A percentile compares a stretch with the other conserved stretches of the same genome.
phyloP scores from a whole-genome alignment of 2,888 invertebrate genomes.

The Synergus laeviventris region DNA sequence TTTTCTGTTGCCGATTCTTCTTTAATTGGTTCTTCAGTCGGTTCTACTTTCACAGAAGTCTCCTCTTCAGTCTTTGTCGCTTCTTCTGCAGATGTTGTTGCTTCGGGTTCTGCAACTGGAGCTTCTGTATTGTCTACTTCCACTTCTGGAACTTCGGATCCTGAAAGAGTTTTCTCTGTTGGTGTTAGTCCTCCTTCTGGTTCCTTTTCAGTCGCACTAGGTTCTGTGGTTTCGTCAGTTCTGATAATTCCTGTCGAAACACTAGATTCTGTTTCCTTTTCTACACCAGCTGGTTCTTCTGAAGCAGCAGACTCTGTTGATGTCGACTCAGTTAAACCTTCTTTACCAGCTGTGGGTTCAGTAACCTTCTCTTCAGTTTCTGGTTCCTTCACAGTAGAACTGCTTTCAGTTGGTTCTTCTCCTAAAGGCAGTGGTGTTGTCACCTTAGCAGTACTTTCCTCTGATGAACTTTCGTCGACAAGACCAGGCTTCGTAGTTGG shows the following conservation, averaged over 20 bases:
- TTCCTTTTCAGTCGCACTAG: constrained; percentile 47
- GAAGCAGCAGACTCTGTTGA: constrained; percentile 42
- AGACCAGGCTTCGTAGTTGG: constrained; percentile 47
- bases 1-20: constrained; percentile 42
- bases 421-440: constrained; percentile 25
- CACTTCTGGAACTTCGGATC: not conserved
- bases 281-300: constrained; percentile 50
- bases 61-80: constrained; percentile 50
- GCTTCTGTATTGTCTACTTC: constrained; percentile 41
- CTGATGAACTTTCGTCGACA: constrained; percentile 27
- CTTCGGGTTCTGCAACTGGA: constrained; percentile 25
- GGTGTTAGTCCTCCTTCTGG: constrained; percentile 43
- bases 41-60: constrained; percentile 51
- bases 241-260: constrained; percentile 3
- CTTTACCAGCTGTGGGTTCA: constrained; percentile 41
- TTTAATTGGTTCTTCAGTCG: constrained; percentile 45
- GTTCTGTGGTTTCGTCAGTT: constrained; percentile 28
- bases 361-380: constrained; percentile 23
- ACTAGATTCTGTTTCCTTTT: constrained; percentile 42
- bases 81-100: constrained; percentile 45
- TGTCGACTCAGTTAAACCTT: constrained; percentile 44
- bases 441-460: constrained; percentile 43
- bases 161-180: constrained; percentile 44
- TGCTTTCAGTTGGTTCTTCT: not conserved
- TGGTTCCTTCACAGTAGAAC: not conserved